These are phyloP conservation scores for Chaetura pelagica DNA, from an alignment of 2,113 vertebrate species.

Conservation along the genomic window DNA sequence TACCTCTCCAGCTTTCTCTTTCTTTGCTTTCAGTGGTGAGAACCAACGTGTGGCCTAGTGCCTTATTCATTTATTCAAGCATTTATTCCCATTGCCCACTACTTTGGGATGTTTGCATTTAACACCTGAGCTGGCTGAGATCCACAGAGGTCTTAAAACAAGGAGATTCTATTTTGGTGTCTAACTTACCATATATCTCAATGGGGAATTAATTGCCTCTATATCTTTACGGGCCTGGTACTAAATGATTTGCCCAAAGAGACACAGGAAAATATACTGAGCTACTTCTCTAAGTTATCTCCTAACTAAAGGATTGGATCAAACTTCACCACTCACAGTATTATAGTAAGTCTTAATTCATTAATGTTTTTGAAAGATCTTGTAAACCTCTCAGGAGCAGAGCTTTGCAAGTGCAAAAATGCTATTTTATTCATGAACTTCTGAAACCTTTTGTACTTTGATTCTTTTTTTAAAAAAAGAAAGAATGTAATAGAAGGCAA, in stretches of 20 bases:
- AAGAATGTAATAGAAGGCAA: background rate
- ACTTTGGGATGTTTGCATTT: background rate
- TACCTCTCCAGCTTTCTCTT: background rate
- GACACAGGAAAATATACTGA: background rate
- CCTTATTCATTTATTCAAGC: background rate
- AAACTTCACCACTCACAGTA: background rate
- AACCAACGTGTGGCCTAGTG: background rate
- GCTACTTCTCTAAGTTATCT: constrained; percentile 5
- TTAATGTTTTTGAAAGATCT: constrained; percentile 24
- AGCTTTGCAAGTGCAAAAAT: background rate
- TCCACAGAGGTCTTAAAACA: background rate
- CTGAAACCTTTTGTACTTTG: background rate
- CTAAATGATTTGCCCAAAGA: background rate
- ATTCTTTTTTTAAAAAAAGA: background rate
- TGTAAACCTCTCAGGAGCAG: background rate
- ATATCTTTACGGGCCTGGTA: background rate
- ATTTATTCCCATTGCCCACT: background rate
- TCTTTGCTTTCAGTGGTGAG: background rate
- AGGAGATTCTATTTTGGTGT: background rate
- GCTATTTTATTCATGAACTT: constrained; percentile 15
- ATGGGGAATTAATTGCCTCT: constrained; percentile 1
- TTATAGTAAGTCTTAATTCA: constrained; percentile 9
- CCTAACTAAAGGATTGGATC: constrained; percentile 11
- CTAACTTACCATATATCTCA: background rate
- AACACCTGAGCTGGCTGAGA: background rate